Percentiles rank a stretch among this genome's conserved stretches.
These are phyloP conservation scores for Habrosyne pyritoides DNA, from an alignment of 2,888 invertebrate genomes.

Conservation along the genomic window DNA sequence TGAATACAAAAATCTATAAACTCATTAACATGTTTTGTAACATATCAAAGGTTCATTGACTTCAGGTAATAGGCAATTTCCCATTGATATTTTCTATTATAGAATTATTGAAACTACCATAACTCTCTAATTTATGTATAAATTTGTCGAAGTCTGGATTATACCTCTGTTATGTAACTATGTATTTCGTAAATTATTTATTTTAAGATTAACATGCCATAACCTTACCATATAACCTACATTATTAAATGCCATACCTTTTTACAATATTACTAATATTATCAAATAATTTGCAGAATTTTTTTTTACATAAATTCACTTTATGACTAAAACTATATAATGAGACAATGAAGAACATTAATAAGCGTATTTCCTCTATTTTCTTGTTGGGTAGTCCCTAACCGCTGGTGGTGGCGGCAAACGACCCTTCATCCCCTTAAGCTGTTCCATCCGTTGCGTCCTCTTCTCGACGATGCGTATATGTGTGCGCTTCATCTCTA, in stretches of 20 bases:
- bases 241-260: too few relatives aligned
- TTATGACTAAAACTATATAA: too few relatives aligned
- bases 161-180: neutral
- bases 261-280: too few relatives aligned
- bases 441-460: constrained; percentile 58
- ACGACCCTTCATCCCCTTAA: constrained; percentile 49
- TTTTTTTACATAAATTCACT: neutral
- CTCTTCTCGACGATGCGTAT: constrained; percentile 90
- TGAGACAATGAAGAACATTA: constrained; percentile 2
- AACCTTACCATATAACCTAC: too few relatives aligned
- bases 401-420: constrained; percentile 38
- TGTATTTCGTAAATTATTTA: too few relatives aligned
- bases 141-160: neutral
- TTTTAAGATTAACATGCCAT: too few relatives aligned
- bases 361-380: constrained; percentile 33
- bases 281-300: too few relatives aligned
- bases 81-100: neutral
- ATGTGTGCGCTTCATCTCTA: constrained; percentile 95
- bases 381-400: constrained; percentile 63
- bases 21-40: constrained; percentile 20
- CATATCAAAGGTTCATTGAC: constrained; percentile 16
- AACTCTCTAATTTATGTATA: constrained; percentile 4
- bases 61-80: constrained; percentile 17
- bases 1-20: constrained; percentile 32
- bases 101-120: neutral